Evolutionary conservation across 2,888 invertebrate species (phyloP).

Genomic region (Alsophila aescularia): DNA sequence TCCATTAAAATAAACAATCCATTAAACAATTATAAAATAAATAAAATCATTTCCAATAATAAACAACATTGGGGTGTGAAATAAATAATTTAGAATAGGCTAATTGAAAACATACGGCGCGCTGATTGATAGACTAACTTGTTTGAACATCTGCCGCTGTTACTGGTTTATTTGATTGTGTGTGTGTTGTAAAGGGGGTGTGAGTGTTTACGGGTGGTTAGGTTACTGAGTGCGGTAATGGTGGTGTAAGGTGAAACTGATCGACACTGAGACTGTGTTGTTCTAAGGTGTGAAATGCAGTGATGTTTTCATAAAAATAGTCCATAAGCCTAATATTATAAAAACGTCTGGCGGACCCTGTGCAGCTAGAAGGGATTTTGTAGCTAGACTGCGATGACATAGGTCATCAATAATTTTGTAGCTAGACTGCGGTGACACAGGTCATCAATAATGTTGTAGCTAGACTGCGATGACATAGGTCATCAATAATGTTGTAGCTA

Average conservation of each 20-base stretch:
- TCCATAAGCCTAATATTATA: no score
- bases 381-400: no score
- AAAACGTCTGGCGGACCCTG: no score
- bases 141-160: conserved; percentile 69
- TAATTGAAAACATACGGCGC: conserved; percentile 56
- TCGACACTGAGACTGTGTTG: background rate
- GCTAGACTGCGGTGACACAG: no score
- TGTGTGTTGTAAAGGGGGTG: conserved; percentile 47
- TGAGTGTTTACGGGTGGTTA: conserved; percentile 39
- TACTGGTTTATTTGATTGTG: conserved; percentile 52
- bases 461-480: no score
- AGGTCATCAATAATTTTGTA: no score
- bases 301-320: no score
- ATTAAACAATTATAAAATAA: conserved; percentile 11
- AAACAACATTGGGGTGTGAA: conserved; percentile 21
- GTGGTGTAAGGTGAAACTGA: conserved; percentile 2
- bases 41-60: conserved; percentile 3
- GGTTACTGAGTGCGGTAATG: conserved; percentile 25
- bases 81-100: conserved; percentile 39
- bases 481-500: no score
- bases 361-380: no score
- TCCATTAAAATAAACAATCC: background rate
- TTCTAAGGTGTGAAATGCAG: no score
- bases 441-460: no score
- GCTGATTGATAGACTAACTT: conserved; percentile 61